Conservation (phyloP, 92 coral and sea anemone species). For the Palythoa heliodiscus region DNA sequence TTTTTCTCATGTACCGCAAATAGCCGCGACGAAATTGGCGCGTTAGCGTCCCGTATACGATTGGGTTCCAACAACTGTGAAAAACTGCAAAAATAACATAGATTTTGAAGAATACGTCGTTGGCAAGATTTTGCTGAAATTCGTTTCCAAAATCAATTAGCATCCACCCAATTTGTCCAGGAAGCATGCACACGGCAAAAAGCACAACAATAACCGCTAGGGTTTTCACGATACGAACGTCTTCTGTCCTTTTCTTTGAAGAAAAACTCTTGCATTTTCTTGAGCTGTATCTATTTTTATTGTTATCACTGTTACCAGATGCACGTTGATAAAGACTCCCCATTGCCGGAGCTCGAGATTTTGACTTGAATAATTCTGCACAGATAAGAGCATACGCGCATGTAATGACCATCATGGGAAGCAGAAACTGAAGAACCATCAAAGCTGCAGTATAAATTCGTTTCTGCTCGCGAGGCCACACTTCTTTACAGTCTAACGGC, state of each 20-base stretch:
- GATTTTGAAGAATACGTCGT: constrained; percentile 44
- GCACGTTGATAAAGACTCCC: not conserved
- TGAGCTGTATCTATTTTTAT: not conserved
- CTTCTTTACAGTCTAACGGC: constrained; percentile 50
- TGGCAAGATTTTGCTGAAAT: constrained; percentile 38
- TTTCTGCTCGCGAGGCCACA: constrained; percentile 35
- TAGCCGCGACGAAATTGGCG: constrained; percentile 85
- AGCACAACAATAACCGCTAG: constrained; percentile 62
- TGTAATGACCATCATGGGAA: constrained; percentile 16
- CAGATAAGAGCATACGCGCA: constrained; percentile 42
- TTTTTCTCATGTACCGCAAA: constrained; percentile 23
- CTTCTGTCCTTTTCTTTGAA: constrained; percentile 41
- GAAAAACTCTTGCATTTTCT: not conserved
- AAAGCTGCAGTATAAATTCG: constrained; percentile 47
- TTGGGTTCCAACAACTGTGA: constrained; percentile 90
- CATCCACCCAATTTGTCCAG: constrained; percentile 70
- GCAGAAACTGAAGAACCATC: constrained; percentile 52
- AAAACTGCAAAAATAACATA: constrained; percentile 78
- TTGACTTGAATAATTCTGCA: constrained; percentile 28
- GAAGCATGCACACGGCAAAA: constrained; percentile 64
- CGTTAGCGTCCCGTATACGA: constrained; percentile 81
- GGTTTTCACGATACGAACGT: constrained; percentile 63
- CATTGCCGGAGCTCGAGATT: not conserved
- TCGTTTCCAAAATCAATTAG: constrained; percentile 58
- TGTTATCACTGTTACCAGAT: constrained; percentile 6